Evolutionary conservation across 2,113 vertebrate species (phyloP).

Genomic region (Hippoglossus stenolepis): DNA sequence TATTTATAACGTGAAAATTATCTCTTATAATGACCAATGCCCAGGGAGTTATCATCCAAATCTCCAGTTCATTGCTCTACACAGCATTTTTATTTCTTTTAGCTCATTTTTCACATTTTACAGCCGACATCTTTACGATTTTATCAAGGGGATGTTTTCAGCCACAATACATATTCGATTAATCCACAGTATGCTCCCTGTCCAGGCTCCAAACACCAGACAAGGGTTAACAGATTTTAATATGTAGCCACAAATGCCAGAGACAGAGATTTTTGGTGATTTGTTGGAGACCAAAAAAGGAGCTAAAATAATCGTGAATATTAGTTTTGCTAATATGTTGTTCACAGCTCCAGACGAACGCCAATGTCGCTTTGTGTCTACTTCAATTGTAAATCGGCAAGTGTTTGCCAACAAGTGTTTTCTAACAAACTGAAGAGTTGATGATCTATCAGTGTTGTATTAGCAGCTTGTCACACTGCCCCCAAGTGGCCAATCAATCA

Average conservation of each 20-base stretch:
- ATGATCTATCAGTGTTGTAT: neutral
- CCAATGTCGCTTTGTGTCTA: neutral
- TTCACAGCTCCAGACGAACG: neutral
- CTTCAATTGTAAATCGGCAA: neutral
- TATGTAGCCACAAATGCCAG: no score
- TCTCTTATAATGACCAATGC: no score
- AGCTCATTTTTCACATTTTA: no score
- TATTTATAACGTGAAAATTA: no score
- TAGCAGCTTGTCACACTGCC: no score
- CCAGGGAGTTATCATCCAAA: no score
- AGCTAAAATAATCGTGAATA: no score
- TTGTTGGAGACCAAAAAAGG: neutral
- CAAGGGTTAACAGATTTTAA: no score
- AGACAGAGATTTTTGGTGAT: neutral
- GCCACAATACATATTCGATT: neutral
- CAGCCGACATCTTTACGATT: neutral
- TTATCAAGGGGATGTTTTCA: neutral
- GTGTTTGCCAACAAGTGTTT: neutral
- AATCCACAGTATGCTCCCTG: neutral
- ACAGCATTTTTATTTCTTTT: neutral
- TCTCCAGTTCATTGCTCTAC: neutral
- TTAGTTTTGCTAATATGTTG: neutral
- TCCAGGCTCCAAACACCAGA: no score
- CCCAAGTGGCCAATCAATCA: no score
- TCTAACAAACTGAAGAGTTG: neutral